Evolutionary conservation across 1,140 invertebrate genomes (phyloP), one percentile per base, ranked within the genome.

Genomic region (Drosophila carrolli): DNA sequence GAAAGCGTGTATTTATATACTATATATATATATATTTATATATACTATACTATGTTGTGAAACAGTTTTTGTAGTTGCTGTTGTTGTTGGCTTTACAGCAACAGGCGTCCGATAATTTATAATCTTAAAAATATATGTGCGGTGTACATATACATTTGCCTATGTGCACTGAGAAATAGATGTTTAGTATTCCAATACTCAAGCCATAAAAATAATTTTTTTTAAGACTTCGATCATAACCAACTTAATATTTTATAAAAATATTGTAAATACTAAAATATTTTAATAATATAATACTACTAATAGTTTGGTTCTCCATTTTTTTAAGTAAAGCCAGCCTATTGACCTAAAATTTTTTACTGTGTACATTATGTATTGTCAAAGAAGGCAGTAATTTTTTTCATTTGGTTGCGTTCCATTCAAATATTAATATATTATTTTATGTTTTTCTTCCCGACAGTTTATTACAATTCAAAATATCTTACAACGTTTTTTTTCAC

Each of bases 41-140:
- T 44, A 19, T 16, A 40, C 29, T 10, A 32, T 51, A 44, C 29
- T 43, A 48, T 54, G 43, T 78, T 83, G 80, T 78, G 80, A 83
- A 82, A 82, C 70, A 59, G 19, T 65, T 51, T 16, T 37, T 43
- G 46, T 68, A 46, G 47, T 58, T 63, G 62, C 68, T 60, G 40
- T 58, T 77, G 48, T 73, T 59, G 62, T 70, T 56, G 56, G 35
- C 58, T 27, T 62, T 71, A 44, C 71, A 84, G 48, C 63, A 79
- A 65, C 62, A 82, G 74, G 55, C 78, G 48, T 9, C 75, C 70
- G 81, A 83, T 84, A 83, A 83, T 79, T 79, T 60, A 84, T 84
- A 84, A 83, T 83, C 81, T 79, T 60, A 16, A 55, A 60, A 61
- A 66, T 80, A 66, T 61, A 50, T 56, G 16, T 40, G 38, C 27